Percentiles rank a stretch among this genome's conserved stretches.
Evolutionary conservation across 2,113 vertebrate genomes (phyloP).

Genomic region (Ceyx margarethae): DNA sequence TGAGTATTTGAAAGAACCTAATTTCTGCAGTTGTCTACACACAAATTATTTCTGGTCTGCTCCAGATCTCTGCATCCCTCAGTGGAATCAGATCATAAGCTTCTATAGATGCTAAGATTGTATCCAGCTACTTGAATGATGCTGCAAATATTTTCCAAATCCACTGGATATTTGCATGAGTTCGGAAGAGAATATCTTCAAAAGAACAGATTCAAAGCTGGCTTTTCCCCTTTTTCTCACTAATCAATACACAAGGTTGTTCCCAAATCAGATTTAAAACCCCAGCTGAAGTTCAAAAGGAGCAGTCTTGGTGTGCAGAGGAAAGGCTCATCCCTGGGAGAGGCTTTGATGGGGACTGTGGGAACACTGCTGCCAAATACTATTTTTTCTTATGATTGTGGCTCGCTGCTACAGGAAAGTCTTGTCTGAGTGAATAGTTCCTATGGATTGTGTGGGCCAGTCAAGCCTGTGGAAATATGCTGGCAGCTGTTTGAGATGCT

Average conservation of each 20-base stretch:
- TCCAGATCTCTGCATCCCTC: not conserved
- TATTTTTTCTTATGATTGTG: not conserved
- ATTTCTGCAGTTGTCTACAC: not conserved
- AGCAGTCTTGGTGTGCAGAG: not conserved
- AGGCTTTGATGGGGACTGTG: not conserved
- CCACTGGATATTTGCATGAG: not conserved
- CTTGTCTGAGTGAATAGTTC: not conserved
- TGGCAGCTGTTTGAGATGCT: accelerated
- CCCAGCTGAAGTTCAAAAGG: constrained; percentile 12
- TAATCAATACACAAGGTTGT: constrained; percentile 23
- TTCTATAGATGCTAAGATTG: not conserved
- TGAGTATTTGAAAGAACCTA: not conserved
- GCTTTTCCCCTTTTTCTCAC: not conserved
- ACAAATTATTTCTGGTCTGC: not conserved
- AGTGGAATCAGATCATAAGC: not conserved
- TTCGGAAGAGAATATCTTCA: not conserved
- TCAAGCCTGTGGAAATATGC: not conserved
- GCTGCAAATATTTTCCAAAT: not conserved
- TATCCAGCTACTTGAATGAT: not conserved
- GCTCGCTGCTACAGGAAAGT: not conserved
- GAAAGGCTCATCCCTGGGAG: not conserved
- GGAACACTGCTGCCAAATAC: not conserved
- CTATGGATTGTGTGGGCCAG: not conserved
- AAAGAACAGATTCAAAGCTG: constrained; percentile 36
- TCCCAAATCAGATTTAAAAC: constrained; percentile 16